Conservation (phyloP, 1,140 invertebrate genomes). For the Dinothrombium tinctorium region DNA sequence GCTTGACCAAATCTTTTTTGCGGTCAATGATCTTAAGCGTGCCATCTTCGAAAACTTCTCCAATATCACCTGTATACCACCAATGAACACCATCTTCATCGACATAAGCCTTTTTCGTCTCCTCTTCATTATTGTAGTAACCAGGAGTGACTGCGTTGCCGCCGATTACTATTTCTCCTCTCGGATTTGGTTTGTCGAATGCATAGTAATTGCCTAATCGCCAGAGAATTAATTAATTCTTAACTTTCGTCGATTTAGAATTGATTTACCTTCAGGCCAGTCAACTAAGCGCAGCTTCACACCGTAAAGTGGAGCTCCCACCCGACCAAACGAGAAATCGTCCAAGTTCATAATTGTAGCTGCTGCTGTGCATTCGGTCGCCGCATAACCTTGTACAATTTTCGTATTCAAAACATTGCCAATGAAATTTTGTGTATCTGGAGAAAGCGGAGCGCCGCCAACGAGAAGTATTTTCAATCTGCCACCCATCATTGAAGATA, state of each 20-base stretch:
- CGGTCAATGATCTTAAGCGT: constrained; percentile 77
- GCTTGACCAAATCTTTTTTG: constrained; percentile 33
- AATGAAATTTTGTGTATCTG: constrained; percentile 82
- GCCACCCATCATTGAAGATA: constrained; percentile 59
- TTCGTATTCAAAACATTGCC: constrained; percentile 72
- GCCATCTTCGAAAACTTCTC: constrained; percentile 70
- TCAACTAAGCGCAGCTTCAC: constrained; percentile 21
- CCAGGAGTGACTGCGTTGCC: constrained; percentile 72
- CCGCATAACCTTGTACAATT: constrained; percentile 42
- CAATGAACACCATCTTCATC: constrained; percentile 51
- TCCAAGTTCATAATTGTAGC: background rate
- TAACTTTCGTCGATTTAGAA: constrained; percentile 38
- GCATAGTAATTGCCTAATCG: constrained; percentile 41
- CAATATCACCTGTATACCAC: constrained; percentile 93
- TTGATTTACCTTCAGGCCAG: constrained; percentile 28
- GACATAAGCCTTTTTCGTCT: constrained; percentile 72
- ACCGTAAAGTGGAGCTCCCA: constrained; percentile 8
- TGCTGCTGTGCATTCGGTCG: background rate
- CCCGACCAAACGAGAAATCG: constrained; percentile 23
- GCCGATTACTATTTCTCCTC: constrained; percentile 75
- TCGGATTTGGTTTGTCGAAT: constrained; percentile 64
- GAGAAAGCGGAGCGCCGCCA: constrained; percentile 81
- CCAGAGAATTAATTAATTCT: constrained; percentile 11
- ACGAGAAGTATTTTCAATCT: constrained; percentile 56
- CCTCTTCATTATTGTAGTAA: constrained; percentile 74